Base-by-base conservation (phyloP, 2,113 vertebrate species). In the Megaceryle torquata region DNA sequence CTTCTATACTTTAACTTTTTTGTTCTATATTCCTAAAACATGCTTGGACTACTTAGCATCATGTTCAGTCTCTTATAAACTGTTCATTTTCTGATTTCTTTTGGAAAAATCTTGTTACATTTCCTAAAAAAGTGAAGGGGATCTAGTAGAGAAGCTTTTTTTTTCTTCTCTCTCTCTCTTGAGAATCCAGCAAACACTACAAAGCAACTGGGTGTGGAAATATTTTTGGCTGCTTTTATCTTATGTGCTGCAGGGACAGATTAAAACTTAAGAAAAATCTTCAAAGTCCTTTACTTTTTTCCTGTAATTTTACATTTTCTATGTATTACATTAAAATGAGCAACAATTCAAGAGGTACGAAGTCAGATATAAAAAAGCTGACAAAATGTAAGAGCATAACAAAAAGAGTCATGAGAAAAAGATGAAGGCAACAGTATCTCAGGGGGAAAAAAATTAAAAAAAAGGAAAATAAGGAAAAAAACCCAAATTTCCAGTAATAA, bases 181-280 rank as follows among this genome's bases (percentile, higher is more conserved):
- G 75, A 79, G 67, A 74, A 67, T 70, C 70, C 88, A 82, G 33
- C 2, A 50, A 85, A 82, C 19, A 85, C 61, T 76, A 92, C 50
- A 95, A 91, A 93, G 84, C 57, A 84, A 77, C 19, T 57, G 67
- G 13, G 37, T 61, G 15, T 22, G 20, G 59, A 94, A 94, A 86
- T 95, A 89, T 72, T 89, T 93, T 80, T 80, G n/a, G 9, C 41
- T 59, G 17, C 93, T 96, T 96, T 95, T 87, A 95, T 95, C 70
- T 91, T 59, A 43, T 9, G 25, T 74, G 63, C 46, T 63, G 35
- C 67, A 64, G 91, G 87, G 91, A 61, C 50, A 82, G 31, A 80
- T 82, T 82, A 94, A 85, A 93, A 95, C 25, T 48, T 87, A 77
- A 39, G 29, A 48, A 81, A 72, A 91, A 57, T 43, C 82, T 82